Base-by-base conservation (phyloP, 2,113 vertebrate genomes). In the Perca fluviatilis region DNA sequence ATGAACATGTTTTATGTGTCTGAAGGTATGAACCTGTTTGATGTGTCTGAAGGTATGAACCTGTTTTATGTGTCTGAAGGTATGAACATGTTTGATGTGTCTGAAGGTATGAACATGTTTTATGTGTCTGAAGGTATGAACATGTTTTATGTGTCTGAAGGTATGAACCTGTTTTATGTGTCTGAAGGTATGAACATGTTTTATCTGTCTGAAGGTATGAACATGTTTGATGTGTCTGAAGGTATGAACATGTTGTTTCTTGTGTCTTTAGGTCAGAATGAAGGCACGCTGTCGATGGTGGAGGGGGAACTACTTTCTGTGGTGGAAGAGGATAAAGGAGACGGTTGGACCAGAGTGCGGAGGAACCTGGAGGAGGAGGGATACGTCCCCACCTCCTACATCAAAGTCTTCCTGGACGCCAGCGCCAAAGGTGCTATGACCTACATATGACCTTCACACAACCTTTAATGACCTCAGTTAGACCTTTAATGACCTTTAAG, bases 341-440 rank as follows among this genome's bases (percentile, higher is more conserved):
- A 99, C 0, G 98, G 98, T 2, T 99, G 98, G 98, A 99, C 98
- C 0, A 95, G 98, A 33, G 98, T 99, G 15, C 96, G 98, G 23
- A 94, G 97, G 84, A 98, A 92, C 4, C 96, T 97, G 87, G 97
- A 99, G 0, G 98, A 99, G 86, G 98, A 99, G 86, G 98, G 98
- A 86, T 99, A 99, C 5, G 98, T 99, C 75, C 98, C 98, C 56
- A 99, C 98, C 0, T 99, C 98, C 0, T 99, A 99, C 91, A 97
- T 99, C 86, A 97, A 99, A 92, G 97, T 99, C 93, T 98, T 95
- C 96, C 95, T 98, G 96, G 98, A 99, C 93, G 96, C 93, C 96
- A 97, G 96, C 79, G 95, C 96, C 95, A 98, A 99, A 99, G 98
- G 98, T 99, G 97, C 97, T 92, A 97, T 96, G 97, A 97, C 97